Percentiles rank a stretch among this genome's conserved stretches.
phyloP scores from a whole-genome alignment of 2,888 invertebrate species.

The Erebia palarica region DNA sequence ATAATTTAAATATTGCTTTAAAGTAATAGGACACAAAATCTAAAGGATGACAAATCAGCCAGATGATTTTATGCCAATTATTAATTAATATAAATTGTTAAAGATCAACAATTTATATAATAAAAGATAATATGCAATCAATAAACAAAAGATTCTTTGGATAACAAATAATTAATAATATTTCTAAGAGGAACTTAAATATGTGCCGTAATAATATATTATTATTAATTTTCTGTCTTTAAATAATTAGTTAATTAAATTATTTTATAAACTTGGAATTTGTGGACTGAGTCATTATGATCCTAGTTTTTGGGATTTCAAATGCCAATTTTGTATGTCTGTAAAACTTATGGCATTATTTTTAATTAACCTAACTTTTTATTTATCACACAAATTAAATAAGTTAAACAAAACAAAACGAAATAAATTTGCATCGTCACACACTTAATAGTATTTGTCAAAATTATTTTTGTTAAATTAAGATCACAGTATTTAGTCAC shows the following conservation, averaged over 20 bases:
- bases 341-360: slow-evolving; percentile 74
- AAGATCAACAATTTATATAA: slow-evolving; percentile 64
- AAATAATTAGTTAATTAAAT: slow-evolving; percentile 40
- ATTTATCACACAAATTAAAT: slow-evolving; percentile 73
- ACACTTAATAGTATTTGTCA: slow-evolving; percentile 72
- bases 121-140: slow-evolving; percentile 65
- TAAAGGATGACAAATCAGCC: slow-evolving; percentile 49
- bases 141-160: slow-evolving; percentile 74
- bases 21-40: slow-evolving; percentile 60
- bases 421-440: slow-evolving; percentile 64
- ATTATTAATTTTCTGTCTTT: slow-evolving; percentile 51
- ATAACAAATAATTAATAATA: slow-evolving; percentile 77
- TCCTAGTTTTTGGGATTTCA: slow-evolving; percentile 55
- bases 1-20: slow-evolving; percentile 78
- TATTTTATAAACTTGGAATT: slow-evolving; percentile 52
- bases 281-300: slow-evolving; percentile 46
- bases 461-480: slow-evolving; percentile 80
- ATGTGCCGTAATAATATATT: slow-evolving; percentile 58
- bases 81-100: slow-evolving; percentile 61
- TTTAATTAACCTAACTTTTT: slow-evolving; percentile 45
- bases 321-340: slow-evolving; percentile 75
- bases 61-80: slow-evolving; percentile 58
- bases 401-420: slow-evolving; percentile 69
- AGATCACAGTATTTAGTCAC: slow-evolving; percentile 83
- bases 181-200: slow-evolving; percentile 78